Base-by-base conservation (phyloP, 2,888 invertebrate genomes). In the Hybos culiciformis region DNA sequence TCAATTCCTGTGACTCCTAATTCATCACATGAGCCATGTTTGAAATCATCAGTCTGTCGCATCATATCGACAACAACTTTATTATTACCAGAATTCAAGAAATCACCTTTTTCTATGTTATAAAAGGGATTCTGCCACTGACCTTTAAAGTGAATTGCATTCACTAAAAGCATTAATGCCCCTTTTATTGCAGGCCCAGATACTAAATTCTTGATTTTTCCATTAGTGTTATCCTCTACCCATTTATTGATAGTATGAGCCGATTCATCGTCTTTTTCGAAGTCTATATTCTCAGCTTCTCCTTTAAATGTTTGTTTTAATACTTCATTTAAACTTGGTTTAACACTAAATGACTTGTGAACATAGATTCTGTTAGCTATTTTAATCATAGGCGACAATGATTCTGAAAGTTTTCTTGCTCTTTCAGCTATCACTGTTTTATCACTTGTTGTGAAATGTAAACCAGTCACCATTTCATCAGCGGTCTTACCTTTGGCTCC, bases 61-160 rank as follows among this genome's bases (percentile, higher is more conserved):
- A 87, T 86, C 9, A 62, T 61, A 31, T 70, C 69, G 11, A 77
- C 46, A 54, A 77, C 71, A 20, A 19, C 12, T 36, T 36, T 21
- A 8, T 5, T 19, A 21, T 5, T n/a, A 12, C 3, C n/a, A 3
- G 18, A 4, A 14, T 14, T 14, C 8, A 20, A 11, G 68, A 93
- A 93, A 2, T 74, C 72, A 41, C 66, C 70, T 1, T 74, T 68
- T 0, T 56, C 53, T 0, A 68, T 56, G n/a, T n/a, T n/a, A 19
- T 78, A 58, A 56, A 92, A 93, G 52, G 77, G 70, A 24, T 71
- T 59, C 34, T 68, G 61, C 87, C 90, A 91, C 29, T 72, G 69
- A 3, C 82, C 83, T 67, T 88, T 88, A 66, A 91, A 91, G 60
- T 88, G 86, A 14, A 91, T 74, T 1, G 88, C 88, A 59, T 88